Evolutionary conservation across 2,113 vertebrate genomes (phyloP).

Genomic region (Dryoscopus gambensis): DNA sequence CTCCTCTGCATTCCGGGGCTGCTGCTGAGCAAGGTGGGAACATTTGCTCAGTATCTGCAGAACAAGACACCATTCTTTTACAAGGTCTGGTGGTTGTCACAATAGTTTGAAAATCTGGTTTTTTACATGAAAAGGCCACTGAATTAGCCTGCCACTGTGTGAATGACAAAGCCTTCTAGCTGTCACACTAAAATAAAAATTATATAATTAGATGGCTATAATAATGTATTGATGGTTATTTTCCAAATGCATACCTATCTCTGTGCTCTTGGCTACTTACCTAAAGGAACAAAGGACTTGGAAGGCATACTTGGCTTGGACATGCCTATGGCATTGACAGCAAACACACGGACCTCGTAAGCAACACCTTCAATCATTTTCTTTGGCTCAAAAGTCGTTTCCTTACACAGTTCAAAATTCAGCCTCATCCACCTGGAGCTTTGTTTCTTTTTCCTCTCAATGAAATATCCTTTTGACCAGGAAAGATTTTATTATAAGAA

Average conservation of each 20-base stretch:
- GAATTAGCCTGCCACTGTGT: background rate
- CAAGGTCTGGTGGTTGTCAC: background rate
- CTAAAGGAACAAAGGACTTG: conserved; percentile 91
- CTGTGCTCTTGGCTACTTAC: conserved; percentile 73
- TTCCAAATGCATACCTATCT: background rate
- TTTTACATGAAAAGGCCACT: background rate
- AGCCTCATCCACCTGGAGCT: conserved; percentile 98
- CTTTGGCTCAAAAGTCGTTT: conserved; percentile 93
- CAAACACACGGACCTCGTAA: conserved; percentile 94
- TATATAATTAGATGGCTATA: background rate
- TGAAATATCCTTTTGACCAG: conserved; percentile 84
- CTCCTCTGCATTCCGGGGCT: background rate
- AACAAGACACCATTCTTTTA: background rate
- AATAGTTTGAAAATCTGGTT: background rate
- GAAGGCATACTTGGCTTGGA: conserved; percentile 96
- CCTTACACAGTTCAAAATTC: conserved; percentile 97
- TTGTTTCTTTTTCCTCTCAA: conserved; percentile 98
- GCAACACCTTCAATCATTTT: conserved; percentile 99
- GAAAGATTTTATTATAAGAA: background rate
- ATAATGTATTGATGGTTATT: background rate
- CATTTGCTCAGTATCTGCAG: background rate
- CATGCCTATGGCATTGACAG: conserved; percentile 91
- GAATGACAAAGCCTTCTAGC: background rate
- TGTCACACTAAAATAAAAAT: background rate
- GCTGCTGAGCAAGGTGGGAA: background rate